These are phyloP conservation scores for Macrophya annulata DNA, from an alignment of 2,888 invertebrate genomes.

Conservation along the genomic window DNA sequence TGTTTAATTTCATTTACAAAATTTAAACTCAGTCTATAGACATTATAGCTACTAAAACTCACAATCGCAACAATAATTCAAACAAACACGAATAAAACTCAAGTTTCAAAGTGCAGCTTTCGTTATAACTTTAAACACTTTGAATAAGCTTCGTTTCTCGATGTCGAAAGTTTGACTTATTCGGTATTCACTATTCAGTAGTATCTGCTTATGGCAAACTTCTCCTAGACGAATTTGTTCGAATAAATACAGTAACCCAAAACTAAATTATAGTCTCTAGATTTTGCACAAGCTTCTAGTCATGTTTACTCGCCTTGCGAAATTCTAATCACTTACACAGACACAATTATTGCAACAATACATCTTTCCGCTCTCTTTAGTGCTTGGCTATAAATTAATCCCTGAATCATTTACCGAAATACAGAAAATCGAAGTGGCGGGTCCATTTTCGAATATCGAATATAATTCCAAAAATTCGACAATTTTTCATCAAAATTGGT, in stretches of 20 bases:
- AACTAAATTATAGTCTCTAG: not conserved
- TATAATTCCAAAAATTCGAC: too few relatives aligned
- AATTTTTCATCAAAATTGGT: too few relatives aligned
- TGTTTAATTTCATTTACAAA: not conserved
- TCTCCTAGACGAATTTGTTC: not conserved
- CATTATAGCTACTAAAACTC: not conserved
- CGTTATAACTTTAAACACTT: not conserved
- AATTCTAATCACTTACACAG: not conserved
- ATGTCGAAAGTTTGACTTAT: not conserved
- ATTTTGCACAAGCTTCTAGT: not conserved
- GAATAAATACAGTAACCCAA: not conserved
- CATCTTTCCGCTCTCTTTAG: too few relatives aligned
- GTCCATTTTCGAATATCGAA: too few relatives aligned
- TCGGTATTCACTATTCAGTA: not conserved
- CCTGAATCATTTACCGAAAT: too few relatives aligned
- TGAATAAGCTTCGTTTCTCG: not conserved
- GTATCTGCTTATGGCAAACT: conserved; percentile 3
- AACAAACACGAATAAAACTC: not conserved
- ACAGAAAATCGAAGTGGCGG: too few relatives aligned
- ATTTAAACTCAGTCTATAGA: not conserved
- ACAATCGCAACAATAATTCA: not conserved
- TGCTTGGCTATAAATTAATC: too few relatives aligned
- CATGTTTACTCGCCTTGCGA: not conserved
- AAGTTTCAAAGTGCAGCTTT: not conserved
- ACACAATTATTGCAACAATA: not conserved